Conservation (phyloP, 37 sponge, comb jelly and placozoan species). For the Axinella damicornis region DNA sequence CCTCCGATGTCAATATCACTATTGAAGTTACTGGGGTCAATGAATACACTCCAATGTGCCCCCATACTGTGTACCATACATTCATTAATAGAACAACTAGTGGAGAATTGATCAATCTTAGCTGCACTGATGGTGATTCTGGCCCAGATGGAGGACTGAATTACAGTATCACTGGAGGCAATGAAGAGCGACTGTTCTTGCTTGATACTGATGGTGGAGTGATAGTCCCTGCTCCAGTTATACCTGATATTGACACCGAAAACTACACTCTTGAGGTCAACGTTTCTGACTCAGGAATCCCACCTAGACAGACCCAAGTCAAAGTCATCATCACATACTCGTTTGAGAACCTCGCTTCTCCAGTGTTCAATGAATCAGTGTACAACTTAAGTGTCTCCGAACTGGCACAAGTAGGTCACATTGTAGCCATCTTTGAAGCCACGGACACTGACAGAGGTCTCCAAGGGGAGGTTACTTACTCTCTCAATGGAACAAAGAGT, state of each 20-base stretch:
- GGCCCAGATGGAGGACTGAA: slow-evolving; percentile 35
- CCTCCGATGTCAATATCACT: slow-evolving; percentile 48
- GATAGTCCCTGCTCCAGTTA: slow-evolving; percentile 8
- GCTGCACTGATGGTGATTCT: slow-evolving; percentile 56
- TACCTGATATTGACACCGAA: slow-evolving; percentile 5
- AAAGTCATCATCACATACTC: slow-evolving; percentile 31
- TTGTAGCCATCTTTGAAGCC: slow-evolving; percentile 41
- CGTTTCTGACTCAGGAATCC: slow-evolving; percentile 48
- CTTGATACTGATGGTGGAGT: neutral
- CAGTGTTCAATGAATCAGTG: slow-evolving; percentile 29
- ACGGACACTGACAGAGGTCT: slow-evolving; percentile 68
- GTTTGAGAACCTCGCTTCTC: slow-evolving; percentile 55
- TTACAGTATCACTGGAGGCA: slow-evolving; percentile 48
- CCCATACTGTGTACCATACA: slow-evolving; percentile 43
- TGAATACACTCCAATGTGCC: slow-evolving; percentile 55
- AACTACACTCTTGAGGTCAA: slow-evolving; percentile 39
- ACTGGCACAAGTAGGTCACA: slow-evolving; percentile 34
- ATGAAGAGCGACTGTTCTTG: neutral
- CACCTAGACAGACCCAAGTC: slow-evolving; percentile 21
- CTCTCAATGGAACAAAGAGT: slow-evolving; percentile 16
- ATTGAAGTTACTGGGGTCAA: slow-evolving; percentile 67
- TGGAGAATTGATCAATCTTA: slow-evolving; percentile 38
- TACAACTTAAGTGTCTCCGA: slow-evolving; percentile 51
- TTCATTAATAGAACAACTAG: slow-evolving; percentile 18
- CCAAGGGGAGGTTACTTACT: slow-evolving; percentile 61